Evolutionary conservation across 2,888 invertebrate genomes (phyloP), one percentile per base, ranked within the genome.

Genomic region (Acleris literana): DNA sequence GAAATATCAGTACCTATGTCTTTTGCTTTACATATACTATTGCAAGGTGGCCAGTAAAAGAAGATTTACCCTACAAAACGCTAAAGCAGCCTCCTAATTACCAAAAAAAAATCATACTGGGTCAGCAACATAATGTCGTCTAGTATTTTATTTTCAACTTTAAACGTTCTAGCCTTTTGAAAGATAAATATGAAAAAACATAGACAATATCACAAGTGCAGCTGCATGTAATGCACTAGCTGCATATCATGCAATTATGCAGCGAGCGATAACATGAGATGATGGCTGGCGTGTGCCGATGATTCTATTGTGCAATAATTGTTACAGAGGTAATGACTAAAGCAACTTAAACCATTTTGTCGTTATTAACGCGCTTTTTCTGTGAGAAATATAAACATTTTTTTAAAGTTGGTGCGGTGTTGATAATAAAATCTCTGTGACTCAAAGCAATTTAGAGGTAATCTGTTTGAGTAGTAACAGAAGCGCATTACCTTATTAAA

Each of bases 271-370:
- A 52, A 63, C 63, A 62, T 54, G 57, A 66, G 61, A 66, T 64
- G 59, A 48, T 52, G 16, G 20, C n/a, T 52, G 57, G 66, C 66
- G 66, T 66, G 66, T 56, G 65, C 60, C 64, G 52, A 25, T 43
- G 44, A 22, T 49, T 60, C 65, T 39, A 66, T 66, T 66, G 57
- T 66, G 62, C 18, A 62, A 62, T 66, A 56, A 57, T 57, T 61
- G 52, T 51, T 59, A 56, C 61, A 57, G 29, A 49, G 57, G 46
- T 66, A 66, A 66, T 62, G 62, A 61, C 48, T 13, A 17, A 11
- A 9, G 18, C 55, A 18, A 57, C 57, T 46, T n/a, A 46, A 57
- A 56, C 25, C 25, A 17, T 57, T 57, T 57, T 57, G 46, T 57
- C 22, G 46, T 57, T 5, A 57, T 57, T 57, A 57, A 11, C 17